Conservation (phyloP, 2,113 vertebrate genomes). For the Procapra przewalskii region DNA sequence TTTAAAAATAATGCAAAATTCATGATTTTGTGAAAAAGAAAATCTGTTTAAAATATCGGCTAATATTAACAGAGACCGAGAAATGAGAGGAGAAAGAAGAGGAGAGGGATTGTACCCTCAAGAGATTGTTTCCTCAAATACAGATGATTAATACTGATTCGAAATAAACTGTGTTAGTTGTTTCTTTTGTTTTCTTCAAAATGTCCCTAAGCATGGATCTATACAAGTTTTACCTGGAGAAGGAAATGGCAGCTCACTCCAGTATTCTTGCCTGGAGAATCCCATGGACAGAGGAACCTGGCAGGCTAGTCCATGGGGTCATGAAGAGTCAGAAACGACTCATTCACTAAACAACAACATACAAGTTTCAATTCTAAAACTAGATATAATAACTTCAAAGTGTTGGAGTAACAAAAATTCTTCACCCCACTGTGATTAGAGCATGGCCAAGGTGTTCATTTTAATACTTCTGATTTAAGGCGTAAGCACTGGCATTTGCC, state of each 20-base stretch:
- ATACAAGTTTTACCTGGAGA: not conserved
- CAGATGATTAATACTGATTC: not conserved
- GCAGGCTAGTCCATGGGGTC: not conserved
- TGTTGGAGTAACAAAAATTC: not conserved
- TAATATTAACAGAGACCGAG: conserved; percentile 45
- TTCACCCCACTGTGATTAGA: not conserved
- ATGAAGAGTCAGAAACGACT: not conserved
- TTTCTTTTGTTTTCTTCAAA: not conserved
- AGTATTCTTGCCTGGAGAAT: not conserved
- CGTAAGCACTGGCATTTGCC: not conserved
- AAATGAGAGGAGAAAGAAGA: not conserved
- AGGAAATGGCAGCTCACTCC: not conserved
- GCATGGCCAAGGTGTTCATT: not conserved
- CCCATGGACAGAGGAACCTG: not conserved
- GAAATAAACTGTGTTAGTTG: not conserved
- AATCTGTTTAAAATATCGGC: conserved; percentile 15
- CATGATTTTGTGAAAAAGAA: conserved; percentile 25
- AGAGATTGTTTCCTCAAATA: not conserved
- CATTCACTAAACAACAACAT: not conserved
- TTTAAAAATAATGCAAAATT: conserved; percentile 61
- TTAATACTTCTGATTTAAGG: conserved; percentile 29
- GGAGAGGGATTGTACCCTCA: not conserved
- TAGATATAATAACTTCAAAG: not conserved
- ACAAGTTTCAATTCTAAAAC: not conserved
- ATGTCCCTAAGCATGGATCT: not conserved